phyloP scores from a whole-genome alignment of 2,797 vertebrate genomes.

The Halcyon badia region DNA sequence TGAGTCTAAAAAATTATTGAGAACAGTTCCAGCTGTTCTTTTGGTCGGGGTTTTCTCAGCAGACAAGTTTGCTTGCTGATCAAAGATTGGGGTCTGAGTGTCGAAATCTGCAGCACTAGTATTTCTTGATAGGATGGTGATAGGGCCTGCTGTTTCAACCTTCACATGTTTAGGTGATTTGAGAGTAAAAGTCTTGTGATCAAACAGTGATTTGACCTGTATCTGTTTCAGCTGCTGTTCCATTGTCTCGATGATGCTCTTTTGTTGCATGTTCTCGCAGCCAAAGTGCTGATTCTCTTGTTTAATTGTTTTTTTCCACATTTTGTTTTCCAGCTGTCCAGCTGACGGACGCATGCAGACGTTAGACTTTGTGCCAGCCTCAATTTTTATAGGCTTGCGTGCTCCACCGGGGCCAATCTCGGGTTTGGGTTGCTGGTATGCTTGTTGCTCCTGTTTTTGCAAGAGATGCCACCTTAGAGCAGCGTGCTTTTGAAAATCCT shows the following conservation, averaged over 20 bases:
- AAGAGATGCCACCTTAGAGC: constrained; percentile 92
- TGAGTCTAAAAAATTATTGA: constrained; percentile 93
- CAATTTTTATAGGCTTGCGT: constrained; percentile 85
- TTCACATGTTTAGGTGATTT: constrained; percentile 91
- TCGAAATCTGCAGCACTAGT: constrained; percentile 81
- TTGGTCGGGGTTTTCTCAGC: constrained; percentile 89
- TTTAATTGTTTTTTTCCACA: constrained; percentile 80
- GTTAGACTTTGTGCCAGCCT: constrained; percentile 84
- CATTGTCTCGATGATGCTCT: constrained; percentile 95
- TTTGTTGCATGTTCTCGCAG: constrained; percentile 78
- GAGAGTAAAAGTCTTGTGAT: constrained; percentile 88
- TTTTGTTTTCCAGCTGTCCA: constrained; percentile 79
- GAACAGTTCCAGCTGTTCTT: constrained; percentile 89
- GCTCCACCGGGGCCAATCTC: constrained; percentile 73
- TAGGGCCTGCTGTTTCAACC: constrained; percentile 90
- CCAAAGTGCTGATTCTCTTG: constrained; percentile 78
- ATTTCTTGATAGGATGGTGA: constrained; percentile 90
- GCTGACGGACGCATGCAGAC: constrained; percentile 74
- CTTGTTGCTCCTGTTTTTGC: constrained; percentile 90
- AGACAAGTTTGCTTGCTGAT: constrained; percentile 79
- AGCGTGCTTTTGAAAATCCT: constrained; percentile 89
- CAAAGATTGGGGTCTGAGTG: constrained; percentile 59
- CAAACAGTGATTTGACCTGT: constrained; percentile 91
- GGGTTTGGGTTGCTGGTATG: constrained; percentile 79
- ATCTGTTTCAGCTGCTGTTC: constrained; percentile 94